Percentiles rank a stretch among this genome's conserved stretches.
These are phyloP conservation scores for Neodiprion lecontei DNA, from an alignment of 1,140 invertebrate species.

Conservation along the genomic window DNA sequence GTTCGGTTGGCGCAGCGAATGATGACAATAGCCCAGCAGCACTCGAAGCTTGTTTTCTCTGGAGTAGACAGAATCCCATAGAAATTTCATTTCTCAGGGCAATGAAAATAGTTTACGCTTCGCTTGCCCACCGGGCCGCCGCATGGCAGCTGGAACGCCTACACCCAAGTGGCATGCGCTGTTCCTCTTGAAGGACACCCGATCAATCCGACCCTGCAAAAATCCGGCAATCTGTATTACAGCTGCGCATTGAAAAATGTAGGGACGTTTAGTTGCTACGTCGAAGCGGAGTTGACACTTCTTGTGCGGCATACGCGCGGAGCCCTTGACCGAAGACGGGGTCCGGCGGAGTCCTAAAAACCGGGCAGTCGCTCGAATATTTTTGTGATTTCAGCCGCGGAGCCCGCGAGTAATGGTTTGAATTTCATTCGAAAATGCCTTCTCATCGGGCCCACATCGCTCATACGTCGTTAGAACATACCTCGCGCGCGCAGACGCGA, in stretches of 20 bases:
- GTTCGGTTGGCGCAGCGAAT: background rate
- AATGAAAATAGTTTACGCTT: background rate
- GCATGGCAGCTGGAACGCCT: too few species aligned
- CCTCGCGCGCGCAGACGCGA: slow-evolving; percentile 43
- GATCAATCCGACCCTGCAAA: too few species aligned
- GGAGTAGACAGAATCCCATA: background rate
- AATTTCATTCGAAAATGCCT: slow-evolving; percentile 48
- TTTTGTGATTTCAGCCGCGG: slow-evolving; percentile 4
- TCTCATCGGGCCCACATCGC: slow-evolving; percentile 52
- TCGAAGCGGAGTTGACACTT: background rate
- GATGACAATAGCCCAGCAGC: background rate
- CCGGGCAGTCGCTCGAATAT: slow-evolving; percentile 6
- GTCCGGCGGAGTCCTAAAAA: background rate
- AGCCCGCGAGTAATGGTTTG: slow-evolving; percentile 20
- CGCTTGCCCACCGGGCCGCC: background rate
- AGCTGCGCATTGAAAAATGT: too few species aligned
- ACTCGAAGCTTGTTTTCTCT: background rate
- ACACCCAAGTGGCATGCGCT: too few species aligned
- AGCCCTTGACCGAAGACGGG: background rate
- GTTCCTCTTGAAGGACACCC: too few species aligned
- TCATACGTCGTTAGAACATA: slow-evolving; percentile 52
- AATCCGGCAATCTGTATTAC: too few species aligned
- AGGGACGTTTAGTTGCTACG: background rate
- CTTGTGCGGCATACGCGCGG: slow-evolving; percentile 2
- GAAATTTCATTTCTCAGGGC: slow-evolving; percentile 1